These are phyloP conservation scores for Vireo griseus DNA, from an alignment of 2,797 vertebrate species.

Conservation along the genomic window DNA sequence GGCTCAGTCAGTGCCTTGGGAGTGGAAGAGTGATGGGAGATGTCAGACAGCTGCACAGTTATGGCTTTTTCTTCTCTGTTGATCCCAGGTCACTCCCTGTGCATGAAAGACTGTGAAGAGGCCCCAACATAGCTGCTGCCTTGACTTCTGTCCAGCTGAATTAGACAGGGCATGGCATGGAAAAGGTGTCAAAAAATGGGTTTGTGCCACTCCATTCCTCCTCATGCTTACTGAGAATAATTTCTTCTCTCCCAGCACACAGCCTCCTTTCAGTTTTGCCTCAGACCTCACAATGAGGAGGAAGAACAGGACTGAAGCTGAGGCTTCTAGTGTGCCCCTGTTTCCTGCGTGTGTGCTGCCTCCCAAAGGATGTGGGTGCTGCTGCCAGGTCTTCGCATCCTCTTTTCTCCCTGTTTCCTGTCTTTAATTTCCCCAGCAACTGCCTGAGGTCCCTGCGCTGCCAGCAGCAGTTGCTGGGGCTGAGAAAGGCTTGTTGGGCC, in stretches of 20 bases:
- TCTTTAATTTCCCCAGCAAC: background rate
- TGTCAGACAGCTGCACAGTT: background rate
- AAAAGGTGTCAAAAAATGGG: background rate
- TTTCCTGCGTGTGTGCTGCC: background rate
- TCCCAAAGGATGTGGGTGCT: background rate
- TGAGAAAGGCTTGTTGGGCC: conserved; percentile 25
- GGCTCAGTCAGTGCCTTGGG: background rate
- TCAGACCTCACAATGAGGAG: fast-evolving
- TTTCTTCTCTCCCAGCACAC: background rate
- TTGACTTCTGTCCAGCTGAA: background rate
- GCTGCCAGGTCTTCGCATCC: background rate
- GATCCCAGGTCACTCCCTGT: background rate
- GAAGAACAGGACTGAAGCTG: background rate
- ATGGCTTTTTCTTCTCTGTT: background rate
- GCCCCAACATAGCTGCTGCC: background rate
- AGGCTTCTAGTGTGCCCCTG: fast-evolving
- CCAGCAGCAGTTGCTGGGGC: background rate
- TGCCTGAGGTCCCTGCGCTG: background rate
- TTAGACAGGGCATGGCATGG: background rate
- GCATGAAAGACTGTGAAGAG: background rate
- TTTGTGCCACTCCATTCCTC: background rate
- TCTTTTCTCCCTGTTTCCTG: background rate
- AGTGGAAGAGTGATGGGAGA: background rate
- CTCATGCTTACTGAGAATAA: background rate
- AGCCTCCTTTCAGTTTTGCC: background rate